Evolutionary conservation across 1,140 invertebrate genomes (phyloP), one percentile per base, ranked within the genome.

Genomic region (Notospermus geniculatus): DNA sequence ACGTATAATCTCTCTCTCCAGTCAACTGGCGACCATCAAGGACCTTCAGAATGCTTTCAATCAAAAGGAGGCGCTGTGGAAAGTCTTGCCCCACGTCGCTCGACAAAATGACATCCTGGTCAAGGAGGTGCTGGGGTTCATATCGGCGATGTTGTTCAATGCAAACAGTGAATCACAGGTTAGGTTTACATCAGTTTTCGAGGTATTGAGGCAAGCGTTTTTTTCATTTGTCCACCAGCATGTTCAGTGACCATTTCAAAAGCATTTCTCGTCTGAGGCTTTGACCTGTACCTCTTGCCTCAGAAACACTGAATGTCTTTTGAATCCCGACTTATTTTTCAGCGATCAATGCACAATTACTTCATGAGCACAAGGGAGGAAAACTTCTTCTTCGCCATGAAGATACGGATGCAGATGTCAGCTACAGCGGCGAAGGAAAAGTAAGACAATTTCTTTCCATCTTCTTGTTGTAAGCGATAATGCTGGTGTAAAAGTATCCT

Each of bases 111-210:
- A 80, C 57, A 69, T 60, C 7, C 77, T 80, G 11, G 76, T 70
- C 1, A 59, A 76, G 43, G 79, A 81, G 50, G 77, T 79, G 0
- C 62, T 81, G 15, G 74, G 75, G 0, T 79, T 80, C 55, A 68
- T 79, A 28, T 72, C 69, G 54, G 71, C 79, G 56, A 79, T 80
- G 78, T 64, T 81, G 17, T 81, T 79, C 63, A 80, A 81, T 59
- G 79, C 79, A 19, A 81, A 81, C 64, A 72, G 75, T 45, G 72
- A 75, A 23, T 74, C 80, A 0, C 79, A 81, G 73, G 79, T 81
- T 27, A n/a, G n/a, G n/a, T n/a, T n/a, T n/a, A n/a, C n/a, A n/a
- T n/a, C n/a, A n/a, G n/a, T n/a, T n/a, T n/a, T n/a, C n/a, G n/a
- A n/a, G n/a, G n/a, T n/a, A n/a, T n/a, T n/a, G n/a, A n/a, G n/a